phyloP scores from a whole-genome alignment of 1,140 invertebrate genomes.

The Ganaspis sp. region DNA sequence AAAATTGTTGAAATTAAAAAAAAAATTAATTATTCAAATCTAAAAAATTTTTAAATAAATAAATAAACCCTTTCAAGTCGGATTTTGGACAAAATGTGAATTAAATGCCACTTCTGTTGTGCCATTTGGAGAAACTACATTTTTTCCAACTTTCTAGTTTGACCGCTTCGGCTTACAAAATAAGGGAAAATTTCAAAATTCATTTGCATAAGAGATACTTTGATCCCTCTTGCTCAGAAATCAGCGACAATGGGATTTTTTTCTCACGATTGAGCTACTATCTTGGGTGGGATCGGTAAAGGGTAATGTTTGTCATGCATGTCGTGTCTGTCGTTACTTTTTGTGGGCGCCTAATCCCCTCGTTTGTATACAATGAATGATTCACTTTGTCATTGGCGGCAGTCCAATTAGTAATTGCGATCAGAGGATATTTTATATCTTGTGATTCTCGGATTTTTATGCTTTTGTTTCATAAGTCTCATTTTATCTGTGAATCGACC shows the following conservation, averaged over 20 bases:
- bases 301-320: slow-evolving; percentile 6
- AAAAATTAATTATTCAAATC: too few species aligned
- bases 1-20: not conserved
- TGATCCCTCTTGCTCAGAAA: slow-evolving; percentile 5
- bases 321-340: slow-evolving; percentile 2
- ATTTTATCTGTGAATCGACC: not conserved
- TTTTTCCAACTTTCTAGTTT: not conserved
- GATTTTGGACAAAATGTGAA: too few species aligned
- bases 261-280: slow-evolving; percentile 7
- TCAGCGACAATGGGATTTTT: slow-evolving; percentile 17
- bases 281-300: not conserved
- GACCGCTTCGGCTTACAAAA: not conserved
- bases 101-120: too few species aligned
- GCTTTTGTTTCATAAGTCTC: not conserved
- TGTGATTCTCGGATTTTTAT: not conserved
- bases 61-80: too few species aligned
- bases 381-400: slow-evolving; percentile 31
- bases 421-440: slow-evolving; percentile 13
- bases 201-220: slow-evolving; percentile 9
- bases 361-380: slow-evolving; percentile 30
- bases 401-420: slow-evolving; percentile 25
- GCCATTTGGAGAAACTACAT: too few species aligned
- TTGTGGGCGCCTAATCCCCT: slow-evolving; percentile 18
- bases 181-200: slow-evolving; percentile 21
- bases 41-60: too few species aligned